Base-by-base conservation (phyloP, 2,888 invertebrate genomes). In the Lomographa bimaculata region DNA sequence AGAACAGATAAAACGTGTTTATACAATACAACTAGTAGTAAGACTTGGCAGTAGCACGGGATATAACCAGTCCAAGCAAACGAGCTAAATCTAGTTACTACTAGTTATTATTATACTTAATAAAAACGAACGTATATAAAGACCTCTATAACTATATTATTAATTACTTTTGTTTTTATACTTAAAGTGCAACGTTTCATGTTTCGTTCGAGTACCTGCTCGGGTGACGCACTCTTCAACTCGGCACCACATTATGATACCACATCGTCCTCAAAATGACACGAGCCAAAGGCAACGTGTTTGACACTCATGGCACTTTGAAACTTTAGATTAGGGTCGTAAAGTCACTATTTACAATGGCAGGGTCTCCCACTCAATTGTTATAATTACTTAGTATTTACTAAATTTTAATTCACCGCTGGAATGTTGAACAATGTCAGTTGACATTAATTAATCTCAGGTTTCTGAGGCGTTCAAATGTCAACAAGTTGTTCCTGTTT, bases 251-350 rank as follows among this genome's bases (percentile, higher is more conserved):
- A 33, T 8, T 28, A 21, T 27, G 39, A 20, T n/a, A n/a, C 24
- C 35, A n/a, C n/a, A 4, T 14, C 14, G 51, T 41, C 52, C 52
- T 52, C 33, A 39, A 21, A 28, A 37, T 44, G 49, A 39, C 49
- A 49, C 38, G 35, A 35, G 26, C 32, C 30, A 48, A 46, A 48
- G 40, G 32, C 43, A 46, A 35, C 35, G 32, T 44, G 32, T 44
- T 51, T 43, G 47, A 48, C 42, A 48, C 30, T 32, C 26, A 33
- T 44, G 35, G 26, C 40, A 46, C 35, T 38, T 39, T 44, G 26
- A 48, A 51, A 51, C 48, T 47, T 51, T 46, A 38, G 30, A 47
- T 48, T 40, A 26, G 30, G 20, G 32, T 44, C 35, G 24, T 50
- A 35, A 49, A 18, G 24, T 46, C 36, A 28, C 21, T 21, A 28